Conservation (phyloP, 1,140 invertebrate species). For the Hermetia illucens region DNA sequence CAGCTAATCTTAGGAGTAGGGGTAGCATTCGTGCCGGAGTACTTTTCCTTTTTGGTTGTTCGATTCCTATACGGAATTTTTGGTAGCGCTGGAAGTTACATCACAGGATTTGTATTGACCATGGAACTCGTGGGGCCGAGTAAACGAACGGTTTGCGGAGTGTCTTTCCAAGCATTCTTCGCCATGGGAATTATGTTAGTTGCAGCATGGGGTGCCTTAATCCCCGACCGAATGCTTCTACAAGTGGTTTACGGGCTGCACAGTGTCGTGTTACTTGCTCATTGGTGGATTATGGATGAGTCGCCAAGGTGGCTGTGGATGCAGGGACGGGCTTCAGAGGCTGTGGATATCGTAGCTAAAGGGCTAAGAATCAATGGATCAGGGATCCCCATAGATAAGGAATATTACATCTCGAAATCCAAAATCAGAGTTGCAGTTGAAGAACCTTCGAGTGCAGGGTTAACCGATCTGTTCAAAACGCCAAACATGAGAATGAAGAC, state of each 20-base stretch:
- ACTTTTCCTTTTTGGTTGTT: conserved; percentile 51
- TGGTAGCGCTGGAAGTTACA: conserved; percentile 69
- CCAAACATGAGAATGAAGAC: conserved; percentile 65
- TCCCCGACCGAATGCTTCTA: conserved; percentile 56
- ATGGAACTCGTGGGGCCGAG: conserved; percentile 77
- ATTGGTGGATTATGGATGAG: conserved; percentile 78
- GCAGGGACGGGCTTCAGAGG: conserved; percentile 53
- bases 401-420: conserved; percentile 43
- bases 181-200: conserved; percentile 71
- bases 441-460: conserved; percentile 32
- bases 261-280: conserved; percentile 51
- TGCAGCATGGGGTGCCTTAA: conserved; percentile 62
- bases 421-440: conserved; percentile 34
- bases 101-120: conserved; percentile 69
- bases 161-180: conserved; percentile 67
- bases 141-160: conserved; percentile 66
- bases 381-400: conserved; percentile 41
- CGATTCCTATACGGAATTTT: conserved; percentile 66
- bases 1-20: conserved; percentile 55
- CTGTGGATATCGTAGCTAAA: conserved; percentile 55
- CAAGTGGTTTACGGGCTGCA: conserved; percentile 71
- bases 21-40: conserved; percentile 61
- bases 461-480: conserved; percentile 60
- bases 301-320: conserved; percentile 75
- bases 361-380: conserved; percentile 55